Evolutionary conservation across 2,797 vertebrate species (phyloP), one percentile per base, ranked within the genome.

Genomic region (Coregonus suidteri): DNA sequence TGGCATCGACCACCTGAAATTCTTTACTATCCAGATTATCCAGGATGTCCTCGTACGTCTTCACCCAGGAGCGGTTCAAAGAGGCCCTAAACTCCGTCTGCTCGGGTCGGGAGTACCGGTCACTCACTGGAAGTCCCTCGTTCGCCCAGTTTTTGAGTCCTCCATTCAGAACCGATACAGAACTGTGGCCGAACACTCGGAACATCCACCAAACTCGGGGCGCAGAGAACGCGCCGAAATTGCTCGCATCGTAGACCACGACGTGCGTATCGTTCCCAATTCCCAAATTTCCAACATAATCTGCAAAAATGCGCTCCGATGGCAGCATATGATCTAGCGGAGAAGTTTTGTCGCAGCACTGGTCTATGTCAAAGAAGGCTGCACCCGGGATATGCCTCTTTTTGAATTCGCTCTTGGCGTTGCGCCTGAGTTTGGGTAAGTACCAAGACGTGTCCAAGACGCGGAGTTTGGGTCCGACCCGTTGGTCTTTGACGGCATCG

Each of bases 161-260:
- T 0, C 97, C 96, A 1, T 96, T 91, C 71, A 98, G 93, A 56
- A 98, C 84, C 0, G 96, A 98, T 7, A 98, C 96, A 0, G 91
- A 85, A 4, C 88, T 78, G 90, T 98, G 97, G 14, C 97, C 97
- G 0, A 98, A 98, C 35, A 90, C 95, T 6, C 95, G 94, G 87
- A 98, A 98, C 97, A 98, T 98, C 96, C 96, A 98, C 97, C 97
- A 98, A 25, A 95, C 94, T 0, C 97, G 93, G 0, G 97, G 96
- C 0, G 96, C 94, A 0, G 96, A 95, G 91, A 96, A 97, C 68
- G 88, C 92, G 30, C 97, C 97, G 81, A 95, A 83, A 34, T 95
- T 20, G 47, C 97, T 97, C 18, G 94, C 93, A 1, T 98, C 97
- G 6, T 98, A 98, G 15, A 98, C 93, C 80, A 98, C 95, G 16